phyloP scores from a whole-genome alignment of 2,888 invertebrate genomes.

The Drosophila anomalipes region DNA sequence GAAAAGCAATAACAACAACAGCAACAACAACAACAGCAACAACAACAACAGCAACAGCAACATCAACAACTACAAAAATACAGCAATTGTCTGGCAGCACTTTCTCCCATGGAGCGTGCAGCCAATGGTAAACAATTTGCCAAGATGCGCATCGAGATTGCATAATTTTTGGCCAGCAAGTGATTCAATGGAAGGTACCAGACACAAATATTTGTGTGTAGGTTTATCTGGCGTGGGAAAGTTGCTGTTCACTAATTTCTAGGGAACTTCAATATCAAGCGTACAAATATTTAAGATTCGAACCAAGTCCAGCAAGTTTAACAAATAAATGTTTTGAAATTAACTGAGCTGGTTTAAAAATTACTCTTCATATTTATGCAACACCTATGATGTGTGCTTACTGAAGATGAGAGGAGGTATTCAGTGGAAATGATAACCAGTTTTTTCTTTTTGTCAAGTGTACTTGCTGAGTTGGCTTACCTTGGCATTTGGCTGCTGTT shows the following conservation, averaged over 20 bases:
- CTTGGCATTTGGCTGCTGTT: conserved; percentile 89
- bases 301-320: background rate
- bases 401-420: background rate
- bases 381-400: background rate
- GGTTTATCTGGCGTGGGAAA: conserved; percentile 34
- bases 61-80: conserved; percentile 6
- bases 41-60: conserved; percentile 17
- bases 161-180: conserved; percentile 41
- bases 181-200: conserved; percentile 36
- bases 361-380: background rate
- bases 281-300: background rate
- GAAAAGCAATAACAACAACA: conserved; percentile 45
- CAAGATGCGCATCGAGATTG: conserved; percentile 57
- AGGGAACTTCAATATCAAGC: background rate
- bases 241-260: background rate
- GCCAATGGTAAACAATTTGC: conserved; percentile 67
- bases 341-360: background rate
- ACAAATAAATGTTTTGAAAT: no score
- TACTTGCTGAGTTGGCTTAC: conserved; percentile 86
- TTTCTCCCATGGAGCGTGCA: conserved; percentile 65
- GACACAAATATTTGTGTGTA: background rate
- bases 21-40: background rate
- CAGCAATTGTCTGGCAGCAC: conserved; percentile 64
- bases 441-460: conserved; percentile 1
- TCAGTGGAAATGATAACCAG: background rate